phyloP scores from a whole-genome alignment of 1,140 invertebrate species.

The Chrysopa pallens region DNA sequence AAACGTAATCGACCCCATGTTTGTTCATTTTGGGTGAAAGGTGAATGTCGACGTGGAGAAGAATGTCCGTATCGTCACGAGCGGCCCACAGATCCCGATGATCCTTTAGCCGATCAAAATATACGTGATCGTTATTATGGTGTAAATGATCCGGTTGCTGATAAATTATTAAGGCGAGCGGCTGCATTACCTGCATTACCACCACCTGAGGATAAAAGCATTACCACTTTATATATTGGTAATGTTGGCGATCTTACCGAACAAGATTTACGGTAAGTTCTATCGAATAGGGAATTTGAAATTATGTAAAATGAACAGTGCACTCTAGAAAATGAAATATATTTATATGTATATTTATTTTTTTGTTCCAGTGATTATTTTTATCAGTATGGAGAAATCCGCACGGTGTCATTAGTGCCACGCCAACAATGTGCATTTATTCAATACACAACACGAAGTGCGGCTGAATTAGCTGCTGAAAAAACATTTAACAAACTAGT shows the following conservation, averaged over 20 bases:
- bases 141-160: conserved; percentile 95
- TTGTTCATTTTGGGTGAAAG: conserved; percentile 99
- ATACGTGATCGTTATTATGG: conserved; percentile 98
- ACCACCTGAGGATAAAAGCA: conserved; percentile 87
- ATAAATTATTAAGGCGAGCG: conserved; percentile 86
- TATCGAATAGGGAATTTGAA: no score
- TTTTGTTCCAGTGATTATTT: conserved; percentile 57
- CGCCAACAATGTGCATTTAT: conserved; percentile 97
- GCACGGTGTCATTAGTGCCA: conserved; percentile 76
- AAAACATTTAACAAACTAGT: conserved; percentile 93
- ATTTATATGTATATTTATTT: no score
- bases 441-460: conserved; percentile 76
- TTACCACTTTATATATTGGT: conserved; percentile 92
- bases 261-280: conserved; percentile 57
- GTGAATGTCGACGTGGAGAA: conserved; percentile 95
- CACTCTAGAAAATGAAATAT: no score
- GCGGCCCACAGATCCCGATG: conserved; percentile 98
- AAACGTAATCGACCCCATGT: conserved; percentile 97
- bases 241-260: conserved; percentile 86
- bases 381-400: conserved; percentile 98
- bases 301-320: no score
- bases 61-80: conserved; percentile 97
- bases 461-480: conserved; percentile 88
- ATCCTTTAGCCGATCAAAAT: conserved; percentile 97
- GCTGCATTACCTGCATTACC: conserved; percentile 88